A percentile compares a stretch with the other conserved stretches of the same genome.
Evolutionary conservation across 2,797 vertebrate genomes (phyloP).

Genomic region (Megalops cyprinoides): DNA sequence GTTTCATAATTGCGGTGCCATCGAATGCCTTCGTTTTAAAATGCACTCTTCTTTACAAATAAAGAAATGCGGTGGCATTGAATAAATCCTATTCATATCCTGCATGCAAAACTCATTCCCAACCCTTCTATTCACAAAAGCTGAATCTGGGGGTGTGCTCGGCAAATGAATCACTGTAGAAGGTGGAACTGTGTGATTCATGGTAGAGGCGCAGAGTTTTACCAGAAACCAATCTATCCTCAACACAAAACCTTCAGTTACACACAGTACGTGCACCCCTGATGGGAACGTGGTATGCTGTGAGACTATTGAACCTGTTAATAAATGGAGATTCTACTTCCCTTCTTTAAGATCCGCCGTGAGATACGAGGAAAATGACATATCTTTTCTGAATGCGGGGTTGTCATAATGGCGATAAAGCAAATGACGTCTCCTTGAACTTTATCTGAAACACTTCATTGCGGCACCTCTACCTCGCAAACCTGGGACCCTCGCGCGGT

Average conservation of each 20-base stretch:
- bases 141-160: neutral
- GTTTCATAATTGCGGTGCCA: neutral
- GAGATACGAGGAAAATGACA: neutral
- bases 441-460: neutral
- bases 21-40: neutral
- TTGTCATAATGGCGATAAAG: neutral
- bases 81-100: constrained; percentile 9
- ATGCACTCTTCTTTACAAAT: neutral
- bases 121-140: neutral
- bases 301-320: neutral
- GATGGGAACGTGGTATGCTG: neutral
- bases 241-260: neutral
- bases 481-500: neutral
- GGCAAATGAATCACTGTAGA: neutral
- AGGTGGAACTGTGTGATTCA: neutral
- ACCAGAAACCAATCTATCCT: neutral
- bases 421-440: neutral
- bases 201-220: neutral
- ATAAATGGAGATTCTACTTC: neutral
- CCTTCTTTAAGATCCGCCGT: neutral
- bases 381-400: neutral
- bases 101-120: neutral
- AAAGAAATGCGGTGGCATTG: neutral
- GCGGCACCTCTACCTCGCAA: neutral
- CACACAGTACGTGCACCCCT: neutral